Conservation (phyloP, 2,888 invertebrate species). For the Papilio gigon region DNA sequence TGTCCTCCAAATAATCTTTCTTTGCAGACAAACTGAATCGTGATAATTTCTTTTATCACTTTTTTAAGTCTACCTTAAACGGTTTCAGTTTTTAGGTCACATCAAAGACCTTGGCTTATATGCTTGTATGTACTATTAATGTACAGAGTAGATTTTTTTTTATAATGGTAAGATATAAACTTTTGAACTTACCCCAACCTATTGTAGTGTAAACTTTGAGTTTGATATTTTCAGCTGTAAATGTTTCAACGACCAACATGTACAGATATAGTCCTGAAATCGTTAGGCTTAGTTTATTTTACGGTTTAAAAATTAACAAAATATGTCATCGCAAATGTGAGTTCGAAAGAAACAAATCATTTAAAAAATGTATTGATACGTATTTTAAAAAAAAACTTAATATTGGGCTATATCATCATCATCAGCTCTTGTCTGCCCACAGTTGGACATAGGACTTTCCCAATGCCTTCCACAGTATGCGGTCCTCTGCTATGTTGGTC, state of each 20-base stretch:
- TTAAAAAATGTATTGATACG: no score
- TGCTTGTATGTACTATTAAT: neutral
- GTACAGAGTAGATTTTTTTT: neutral
- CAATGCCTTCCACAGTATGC: no score
- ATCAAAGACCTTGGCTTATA: neutral
- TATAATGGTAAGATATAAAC: neutral
- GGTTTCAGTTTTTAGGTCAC: constrained; percentile 11
- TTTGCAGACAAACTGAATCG: neutral
- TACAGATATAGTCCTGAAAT: constrained; percentile 90
- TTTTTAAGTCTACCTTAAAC: constrained; percentile 7
- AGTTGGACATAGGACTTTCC: no score
- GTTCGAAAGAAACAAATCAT: no score
- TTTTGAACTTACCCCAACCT: constrained; percentile 91
- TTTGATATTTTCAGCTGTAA: constrained; percentile 92
- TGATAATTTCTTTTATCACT: constrained; percentile 22
- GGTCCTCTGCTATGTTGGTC: no score
- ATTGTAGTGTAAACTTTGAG: constrained; percentile 90
- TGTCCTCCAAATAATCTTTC: constrained; percentile 20
- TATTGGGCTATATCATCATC: no score
- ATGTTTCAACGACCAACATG: constrained; percentile 93
- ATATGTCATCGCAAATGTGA: no score
- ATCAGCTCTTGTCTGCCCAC: no score
- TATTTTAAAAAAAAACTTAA: no score
- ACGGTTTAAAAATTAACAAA: no score
- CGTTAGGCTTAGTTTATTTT: constrained; percentile 6